These are phyloP conservation scores for Sarcophaga rosellei DNA, from an alignment of 2,888 invertebrate species.

Conservation along the genomic window DNA sequence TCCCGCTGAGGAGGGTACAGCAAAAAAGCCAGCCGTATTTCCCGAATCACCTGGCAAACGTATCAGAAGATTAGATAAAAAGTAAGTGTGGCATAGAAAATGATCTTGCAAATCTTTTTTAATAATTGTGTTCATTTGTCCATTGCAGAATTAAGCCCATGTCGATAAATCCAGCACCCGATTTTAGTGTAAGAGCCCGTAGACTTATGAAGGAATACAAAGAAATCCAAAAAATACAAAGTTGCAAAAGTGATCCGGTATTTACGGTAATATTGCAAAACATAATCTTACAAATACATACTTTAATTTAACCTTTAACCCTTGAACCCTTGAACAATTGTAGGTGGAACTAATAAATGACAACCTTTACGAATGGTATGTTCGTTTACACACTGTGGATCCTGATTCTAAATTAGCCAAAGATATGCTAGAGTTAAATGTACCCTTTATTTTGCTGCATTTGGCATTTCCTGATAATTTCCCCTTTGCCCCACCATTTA, in stretches of 20 bases:
- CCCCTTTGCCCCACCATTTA: slow-evolving; percentile 94
- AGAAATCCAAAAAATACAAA: slow-evolving; percentile 89
- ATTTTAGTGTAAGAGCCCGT: slow-evolving; percentile 87
- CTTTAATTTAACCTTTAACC: neutral
- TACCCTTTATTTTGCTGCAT: slow-evolving; percentile 89
- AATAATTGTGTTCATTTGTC: neutral
- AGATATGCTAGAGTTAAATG: slow-evolving; percentile 90
- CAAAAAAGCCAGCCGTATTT: slow-evolving; percentile 82
- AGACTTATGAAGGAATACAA: slow-evolving; percentile 93
- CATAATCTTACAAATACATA: neutral
- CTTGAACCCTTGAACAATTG: neutral
- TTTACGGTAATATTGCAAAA: slow-evolving; percentile 84
- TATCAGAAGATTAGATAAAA: slow-evolving; percentile 75
- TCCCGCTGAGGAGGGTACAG: slow-evolving; percentile 69
- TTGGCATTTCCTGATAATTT: slow-evolving; percentile 93
- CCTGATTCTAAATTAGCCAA: slow-evolving; percentile 91
- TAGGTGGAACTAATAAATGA: slow-evolving; percentile 92
- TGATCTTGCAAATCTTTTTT: too few relatives aligned
- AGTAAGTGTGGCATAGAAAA: slow-evolving; percentile 68
- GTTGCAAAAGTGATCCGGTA: slow-evolving; percentile 86
- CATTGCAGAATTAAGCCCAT: slow-evolving; percentile 60
- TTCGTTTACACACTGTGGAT: slow-evolving; percentile 90
- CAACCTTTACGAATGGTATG: slow-evolving; percentile 94
- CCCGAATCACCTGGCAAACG: slow-evolving; percentile 77
- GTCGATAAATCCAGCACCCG: slow-evolving; percentile 77